Evolutionary conservation across 2,888 invertebrate species (phyloP).

Genomic region (Amblyjoppa fuscipennis): DNA sequence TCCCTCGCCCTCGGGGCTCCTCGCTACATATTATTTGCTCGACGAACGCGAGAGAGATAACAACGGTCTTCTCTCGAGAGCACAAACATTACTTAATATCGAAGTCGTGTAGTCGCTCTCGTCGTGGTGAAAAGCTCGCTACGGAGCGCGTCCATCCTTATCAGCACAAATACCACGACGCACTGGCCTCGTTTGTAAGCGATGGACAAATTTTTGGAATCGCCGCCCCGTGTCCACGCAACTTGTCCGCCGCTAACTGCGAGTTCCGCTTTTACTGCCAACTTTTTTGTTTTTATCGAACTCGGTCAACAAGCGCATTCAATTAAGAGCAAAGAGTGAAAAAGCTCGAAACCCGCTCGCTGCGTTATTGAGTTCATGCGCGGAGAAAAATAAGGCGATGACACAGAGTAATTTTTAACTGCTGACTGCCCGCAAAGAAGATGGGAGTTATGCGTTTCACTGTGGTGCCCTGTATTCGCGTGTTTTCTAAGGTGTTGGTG

Average conservation of each 20-base stretch:
- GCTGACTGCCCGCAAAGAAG: no score
- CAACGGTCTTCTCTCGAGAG: conserved; percentile 77
- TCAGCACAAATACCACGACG: conserved; percentile 78
- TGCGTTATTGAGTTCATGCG: no score
- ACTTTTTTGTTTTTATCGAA: not conserved
- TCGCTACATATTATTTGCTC: conserved; percentile 69
- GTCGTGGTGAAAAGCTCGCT: conserved; percentile 34
- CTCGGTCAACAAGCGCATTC: not conserved
- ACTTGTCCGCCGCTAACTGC: conserved; percentile 16
- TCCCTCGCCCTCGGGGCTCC: conserved; percentile 78
- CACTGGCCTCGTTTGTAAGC: conserved; percentile 77
- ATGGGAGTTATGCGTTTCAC: no score
- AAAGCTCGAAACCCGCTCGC: no score
- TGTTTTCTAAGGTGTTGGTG: no score
- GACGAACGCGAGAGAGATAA: conserved; percentile 79
- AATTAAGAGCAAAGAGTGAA: no score
- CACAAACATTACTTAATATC: conserved; percentile 83
- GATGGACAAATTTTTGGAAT: conserved; percentile 79
- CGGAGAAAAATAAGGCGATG: no score
- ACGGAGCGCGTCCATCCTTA: conserved; percentile 70
- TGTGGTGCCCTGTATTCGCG: no score
- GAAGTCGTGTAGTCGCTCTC: conserved; percentile 76
- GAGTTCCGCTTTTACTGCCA: not conserved
- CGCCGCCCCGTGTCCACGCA: conserved; percentile 39
- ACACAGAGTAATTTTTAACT: no score